Evolutionary conservation across 2,113 vertebrate species (phyloP).

Genomic region (Lampris incognitus): DNA sequence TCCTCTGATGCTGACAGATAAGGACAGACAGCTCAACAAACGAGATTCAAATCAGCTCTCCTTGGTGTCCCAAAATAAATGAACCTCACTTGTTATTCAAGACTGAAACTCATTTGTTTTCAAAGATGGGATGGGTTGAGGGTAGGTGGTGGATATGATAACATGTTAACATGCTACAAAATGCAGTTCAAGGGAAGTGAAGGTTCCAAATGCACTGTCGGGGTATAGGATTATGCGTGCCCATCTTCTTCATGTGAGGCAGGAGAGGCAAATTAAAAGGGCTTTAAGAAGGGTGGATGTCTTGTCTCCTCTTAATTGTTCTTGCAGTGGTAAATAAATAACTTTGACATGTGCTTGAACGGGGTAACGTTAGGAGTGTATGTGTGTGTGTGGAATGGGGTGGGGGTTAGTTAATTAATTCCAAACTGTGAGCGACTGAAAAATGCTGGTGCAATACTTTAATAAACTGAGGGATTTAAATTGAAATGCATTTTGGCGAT

Average conservation of each 20-base stretch:
- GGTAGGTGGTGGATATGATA: slow-evolving; percentile 57
- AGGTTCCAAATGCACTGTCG: slow-evolving; percentile 54
- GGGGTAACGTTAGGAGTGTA: background rate
- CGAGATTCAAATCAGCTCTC: slow-evolving; percentile 76
- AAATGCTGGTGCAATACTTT: too few species aligned
- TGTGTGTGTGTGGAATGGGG: background rate
- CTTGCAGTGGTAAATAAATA: slow-evolving; percentile 71
- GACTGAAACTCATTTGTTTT: slow-evolving; percentile 37
- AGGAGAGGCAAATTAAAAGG: slow-evolving; percentile 16
- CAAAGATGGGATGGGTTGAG: slow-evolving; percentile 52
- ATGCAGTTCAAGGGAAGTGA: slow-evolving; percentile 61
- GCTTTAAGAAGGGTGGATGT: slow-evolving; percentile 49
- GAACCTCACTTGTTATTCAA: slow-evolving; percentile 71
- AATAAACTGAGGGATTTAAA: too few species aligned
- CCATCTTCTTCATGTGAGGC: slow-evolving; percentile 17
- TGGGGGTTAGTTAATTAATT: slow-evolving; percentile 34
- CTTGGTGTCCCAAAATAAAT: slow-evolving; percentile 72
- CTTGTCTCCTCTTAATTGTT: slow-evolving; percentile 66
- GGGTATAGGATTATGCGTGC: slow-evolving; percentile 40
- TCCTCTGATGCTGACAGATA: slow-evolving; percentile 78
- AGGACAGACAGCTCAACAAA: slow-evolving; percentile 81
- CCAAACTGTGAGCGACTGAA: slow-evolving; percentile 6
- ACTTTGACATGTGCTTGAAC: slow-evolving; percentile 49
- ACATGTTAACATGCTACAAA: slow-evolving; percentile 58
- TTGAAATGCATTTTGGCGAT: too few species aligned